phyloP scores from a whole-genome alignment of 1,140 invertebrate genomes.

The Spodoptera litura region DNA sequence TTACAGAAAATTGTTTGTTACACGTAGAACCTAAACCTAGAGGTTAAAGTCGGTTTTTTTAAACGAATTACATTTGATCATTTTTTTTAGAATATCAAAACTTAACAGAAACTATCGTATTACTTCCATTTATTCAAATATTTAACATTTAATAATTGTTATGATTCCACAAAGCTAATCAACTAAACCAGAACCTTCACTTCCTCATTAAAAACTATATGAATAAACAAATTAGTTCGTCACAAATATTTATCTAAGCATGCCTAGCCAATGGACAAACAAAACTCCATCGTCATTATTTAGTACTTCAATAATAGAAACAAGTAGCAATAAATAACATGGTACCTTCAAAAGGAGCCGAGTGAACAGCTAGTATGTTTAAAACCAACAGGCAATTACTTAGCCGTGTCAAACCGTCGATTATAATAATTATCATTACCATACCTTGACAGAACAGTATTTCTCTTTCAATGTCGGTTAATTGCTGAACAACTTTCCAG shows the following conservation, averaged over 20 bases:
- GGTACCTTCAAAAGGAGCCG: slow-evolving; percentile 14
- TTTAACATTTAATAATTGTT: too few species aligned
- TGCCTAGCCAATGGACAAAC: not conserved
- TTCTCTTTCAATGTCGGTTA: slow-evolving; percentile 35
- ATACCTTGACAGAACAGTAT: slow-evolving; percentile 30
- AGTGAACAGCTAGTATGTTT: slow-evolving; percentile 2
- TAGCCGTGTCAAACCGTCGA: slow-evolving; percentile 41
- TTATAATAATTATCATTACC: slow-evolving; percentile 45
- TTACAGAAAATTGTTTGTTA: too few species aligned
- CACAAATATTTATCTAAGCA: not conserved
- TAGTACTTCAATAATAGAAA: slow-evolving; percentile 7
- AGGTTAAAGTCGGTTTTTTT: too few species aligned
- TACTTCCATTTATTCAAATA: too few species aligned
- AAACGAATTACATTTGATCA: too few species aligned
- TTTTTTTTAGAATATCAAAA: too few species aligned
- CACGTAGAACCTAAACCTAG: too few species aligned
- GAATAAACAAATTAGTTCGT: too few species aligned
- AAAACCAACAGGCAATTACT: slow-evolving; percentile 39
- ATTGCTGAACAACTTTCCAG: slow-evolving; percentile 36
- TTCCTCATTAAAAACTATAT: too few species aligned
- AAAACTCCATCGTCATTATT: not conserved
- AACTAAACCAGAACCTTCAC: too few species aligned
- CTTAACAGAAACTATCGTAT: too few species aligned
- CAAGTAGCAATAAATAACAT: slow-evolving; percentile 27
- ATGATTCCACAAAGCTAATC: too few species aligned